These are phyloP conservation scores for Pardosa pseudoannulata DNA, from an alignment of 2,888 invertebrate species.

Conservation along the genomic window DNA sequence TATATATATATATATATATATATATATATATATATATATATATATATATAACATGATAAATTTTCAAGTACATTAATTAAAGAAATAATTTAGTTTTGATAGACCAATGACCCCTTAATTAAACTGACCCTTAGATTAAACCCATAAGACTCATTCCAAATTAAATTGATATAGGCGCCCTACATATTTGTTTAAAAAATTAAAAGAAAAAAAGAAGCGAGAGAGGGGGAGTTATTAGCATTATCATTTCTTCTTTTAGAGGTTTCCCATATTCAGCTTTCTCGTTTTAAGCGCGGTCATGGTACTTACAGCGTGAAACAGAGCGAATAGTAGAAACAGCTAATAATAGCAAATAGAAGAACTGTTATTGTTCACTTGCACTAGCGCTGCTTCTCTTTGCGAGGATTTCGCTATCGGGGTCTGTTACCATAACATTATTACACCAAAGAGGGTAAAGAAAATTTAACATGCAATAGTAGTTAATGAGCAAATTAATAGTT, in stretches of 20 bases:
- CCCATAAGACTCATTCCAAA: background rate
- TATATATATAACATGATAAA: too few relatives aligned
- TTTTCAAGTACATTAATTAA: too few relatives aligned
- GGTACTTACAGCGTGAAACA: conserved; percentile 42
- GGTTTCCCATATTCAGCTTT: conserved; percentile 27
- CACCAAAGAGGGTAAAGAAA: background rate
- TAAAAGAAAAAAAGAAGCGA: background rate
- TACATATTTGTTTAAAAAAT: background rate
- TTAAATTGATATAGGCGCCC: background rate
- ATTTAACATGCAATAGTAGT: too few relatives aligned
- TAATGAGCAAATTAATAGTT: too few relatives aligned
- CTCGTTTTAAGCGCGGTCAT: conserved; percentile 11
- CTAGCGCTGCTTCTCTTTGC: background rate
- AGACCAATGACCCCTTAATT: too few relatives aligned
- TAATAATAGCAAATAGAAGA: conserved; percentile 44
- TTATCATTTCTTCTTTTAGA: conserved; percentile 10
- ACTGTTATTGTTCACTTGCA: conserved; percentile 11
- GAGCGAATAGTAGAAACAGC: conserved; percentile 36
- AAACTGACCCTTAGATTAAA: too few relatives aligned
- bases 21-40: too few relatives aligned
- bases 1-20: too few relatives aligned
- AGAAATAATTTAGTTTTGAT: too few relatives aligned
- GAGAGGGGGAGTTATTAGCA: background rate
- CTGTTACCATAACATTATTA: background rate
- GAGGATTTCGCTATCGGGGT: conserved; percentile 12